phyloP scores from a whole-genome alignment of 2,888 invertebrate species.

The Gymnocheta viridis region DNA sequence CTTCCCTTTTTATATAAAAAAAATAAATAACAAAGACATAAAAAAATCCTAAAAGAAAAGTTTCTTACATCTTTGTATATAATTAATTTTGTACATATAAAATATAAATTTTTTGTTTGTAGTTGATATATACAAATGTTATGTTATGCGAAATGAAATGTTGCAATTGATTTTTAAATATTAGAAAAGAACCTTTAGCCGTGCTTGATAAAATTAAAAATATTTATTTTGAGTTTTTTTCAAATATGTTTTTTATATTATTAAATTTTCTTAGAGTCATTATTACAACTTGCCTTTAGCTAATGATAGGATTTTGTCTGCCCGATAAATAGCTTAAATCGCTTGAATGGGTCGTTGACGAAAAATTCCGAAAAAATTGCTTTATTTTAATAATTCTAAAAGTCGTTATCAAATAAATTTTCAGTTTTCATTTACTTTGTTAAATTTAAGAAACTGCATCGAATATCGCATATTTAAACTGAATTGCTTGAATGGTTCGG shows the following conservation, averaged over 20 bases:
- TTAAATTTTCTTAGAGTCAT: too few species aligned
- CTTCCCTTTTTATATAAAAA: constrained; percentile 61
- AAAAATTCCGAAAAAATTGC: too few species aligned
- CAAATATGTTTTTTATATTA: not conserved
- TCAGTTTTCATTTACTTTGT: too few species aligned
- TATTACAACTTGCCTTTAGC: too few species aligned
- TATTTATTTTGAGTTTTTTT: not conserved
- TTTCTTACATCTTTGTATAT: not conserved
- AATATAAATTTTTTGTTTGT: constrained; percentile 1
- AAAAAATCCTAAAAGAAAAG: constrained; percentile 6
- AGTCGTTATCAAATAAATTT: too few species aligned
- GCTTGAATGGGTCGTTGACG: too few species aligned
- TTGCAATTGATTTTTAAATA: not conserved
- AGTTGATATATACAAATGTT: not conserved
- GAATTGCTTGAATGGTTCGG: too few species aligned
- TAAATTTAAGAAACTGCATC: too few species aligned
- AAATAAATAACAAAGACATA: constrained; percentile 12
- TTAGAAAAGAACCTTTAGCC: not conserved
- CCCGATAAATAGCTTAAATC: too few species aligned
- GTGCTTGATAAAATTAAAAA: not conserved
- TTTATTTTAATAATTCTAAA: too few species aligned
- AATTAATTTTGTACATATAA: constrained; percentile 29
- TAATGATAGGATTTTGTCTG: too few species aligned
- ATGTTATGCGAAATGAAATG: not conserved
- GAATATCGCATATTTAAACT: too few species aligned